phyloP scores from a whole-genome alignment of 2,113 vertebrate genomes.

The Coracopsis vasa region DNA sequence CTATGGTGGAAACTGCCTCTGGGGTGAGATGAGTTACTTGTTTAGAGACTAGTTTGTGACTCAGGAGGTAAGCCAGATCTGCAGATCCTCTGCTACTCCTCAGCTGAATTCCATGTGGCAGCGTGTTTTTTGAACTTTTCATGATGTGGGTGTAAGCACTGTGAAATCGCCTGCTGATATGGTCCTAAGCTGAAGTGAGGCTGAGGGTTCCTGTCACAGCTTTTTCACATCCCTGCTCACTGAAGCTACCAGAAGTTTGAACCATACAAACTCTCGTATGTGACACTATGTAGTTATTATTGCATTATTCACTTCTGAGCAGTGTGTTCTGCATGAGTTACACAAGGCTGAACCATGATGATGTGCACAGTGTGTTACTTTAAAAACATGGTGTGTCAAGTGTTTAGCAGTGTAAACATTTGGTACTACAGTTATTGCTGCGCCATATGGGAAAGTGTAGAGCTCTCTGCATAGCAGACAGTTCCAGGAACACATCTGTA shows the following conservation, averaged over 20 bases:
- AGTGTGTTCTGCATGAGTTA: background rate
- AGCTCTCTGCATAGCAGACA: background rate
- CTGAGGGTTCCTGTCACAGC: background rate
- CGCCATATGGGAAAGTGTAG: background rate
- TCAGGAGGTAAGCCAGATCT: background rate
- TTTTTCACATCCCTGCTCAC: background rate
- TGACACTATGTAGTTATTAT: background rate
- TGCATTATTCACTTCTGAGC: background rate
- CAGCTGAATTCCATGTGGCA: background rate
- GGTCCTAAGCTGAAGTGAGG: accelerated
- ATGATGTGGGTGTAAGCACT: background rate
- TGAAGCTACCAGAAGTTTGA: background rate
- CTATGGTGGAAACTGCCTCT: background rate
- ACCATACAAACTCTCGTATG: no score
- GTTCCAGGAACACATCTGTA: constrained; percentile 34
- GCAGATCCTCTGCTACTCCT: background rate
- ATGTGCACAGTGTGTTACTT: background rate
- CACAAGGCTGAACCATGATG: background rate
- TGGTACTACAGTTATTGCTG: background rate
- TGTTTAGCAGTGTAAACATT: background rate
- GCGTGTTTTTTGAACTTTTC: background rate
- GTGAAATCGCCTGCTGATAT: background rate
- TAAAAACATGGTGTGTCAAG: background rate
- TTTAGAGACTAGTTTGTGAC: background rate
- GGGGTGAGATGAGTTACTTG: background rate